Percentiles rank a stretch among this genome's conserved stretches.
phyloP scores from a whole-genome alignment of 1,140 invertebrate genomes.

The Drosophila sp. region DNA sequence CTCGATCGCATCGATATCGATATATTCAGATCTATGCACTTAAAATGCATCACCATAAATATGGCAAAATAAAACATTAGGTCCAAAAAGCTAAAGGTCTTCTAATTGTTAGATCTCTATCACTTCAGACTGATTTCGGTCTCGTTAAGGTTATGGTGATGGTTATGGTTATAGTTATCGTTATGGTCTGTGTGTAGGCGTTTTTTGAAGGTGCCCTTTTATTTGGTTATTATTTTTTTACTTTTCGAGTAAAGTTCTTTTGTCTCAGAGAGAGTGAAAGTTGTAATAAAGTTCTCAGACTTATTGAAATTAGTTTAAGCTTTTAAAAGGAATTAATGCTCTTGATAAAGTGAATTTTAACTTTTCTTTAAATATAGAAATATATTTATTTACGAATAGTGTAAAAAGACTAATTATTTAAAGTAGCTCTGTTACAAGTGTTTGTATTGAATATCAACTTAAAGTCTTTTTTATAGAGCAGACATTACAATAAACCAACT shows the following conservation, averaged over 20 bases:
- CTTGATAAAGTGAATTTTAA: no score
- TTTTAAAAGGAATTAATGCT: no score
- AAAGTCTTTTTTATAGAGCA: background rate
- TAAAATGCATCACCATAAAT: conserved; percentile 75
- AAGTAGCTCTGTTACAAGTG: no score
- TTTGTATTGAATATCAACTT: no score
- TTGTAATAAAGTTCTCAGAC: background rate
- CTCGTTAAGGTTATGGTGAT: conserved; percentile 41
- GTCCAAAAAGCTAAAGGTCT: conserved; percentile 40
- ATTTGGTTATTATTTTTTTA: background rate
- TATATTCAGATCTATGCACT: conserved; percentile 36
- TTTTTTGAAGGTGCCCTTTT: conserved; percentile 3
- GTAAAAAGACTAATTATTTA: no score
- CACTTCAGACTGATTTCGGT: conserved; percentile 20
- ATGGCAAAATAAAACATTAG: conserved; percentile 66
- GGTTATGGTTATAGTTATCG: conserved; percentile 3
- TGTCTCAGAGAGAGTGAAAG: background rate
- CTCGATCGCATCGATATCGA: conserved; percentile 34
- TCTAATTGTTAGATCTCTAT: conserved; percentile 47
- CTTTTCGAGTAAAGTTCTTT: background rate
- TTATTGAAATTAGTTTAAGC: no score
- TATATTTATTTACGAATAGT: no score
- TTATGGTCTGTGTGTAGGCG: conserved; percentile 1
- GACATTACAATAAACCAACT: no score
- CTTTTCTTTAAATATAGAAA: no score